These are phyloP conservation scores for Cheilosia soror DNA, from an alignment of 2,888 invertebrate species.

Conservation along the genomic window DNA sequence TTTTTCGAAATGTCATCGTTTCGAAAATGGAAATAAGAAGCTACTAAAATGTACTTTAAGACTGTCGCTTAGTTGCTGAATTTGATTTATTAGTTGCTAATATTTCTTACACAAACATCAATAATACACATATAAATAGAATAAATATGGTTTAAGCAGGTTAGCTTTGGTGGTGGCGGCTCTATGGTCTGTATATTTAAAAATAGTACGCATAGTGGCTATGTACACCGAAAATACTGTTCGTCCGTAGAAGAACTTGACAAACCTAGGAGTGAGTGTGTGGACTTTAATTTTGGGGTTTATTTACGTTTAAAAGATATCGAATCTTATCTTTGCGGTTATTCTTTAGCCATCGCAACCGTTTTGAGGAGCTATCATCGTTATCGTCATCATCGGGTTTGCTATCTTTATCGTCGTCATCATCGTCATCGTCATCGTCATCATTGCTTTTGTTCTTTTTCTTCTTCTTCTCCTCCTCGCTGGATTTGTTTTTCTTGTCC, in stretches of 20 bases:
- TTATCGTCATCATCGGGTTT: conserved; percentile 22
- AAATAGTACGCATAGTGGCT: not conserved
- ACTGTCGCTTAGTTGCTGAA: conserved; percentile 59
- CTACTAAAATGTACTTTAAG: conserved; percentile 25
- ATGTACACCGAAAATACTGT: not conserved
- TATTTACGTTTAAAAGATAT: not conserved
- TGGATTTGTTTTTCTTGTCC: conserved; percentile 1
- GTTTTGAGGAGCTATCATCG: conserved; percentile 18
- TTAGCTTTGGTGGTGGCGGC: conserved; percentile 9
- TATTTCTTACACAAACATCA: conserved; percentile 30
- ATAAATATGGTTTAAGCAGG: conserved; percentile 29
- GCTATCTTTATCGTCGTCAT: conserved; percentile 28
- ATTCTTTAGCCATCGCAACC: not conserved
- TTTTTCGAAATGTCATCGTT: not conserved
- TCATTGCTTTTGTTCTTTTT: conserved; percentile 16
- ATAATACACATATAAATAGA: conserved; percentile 23
- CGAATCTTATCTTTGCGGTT: conserved; percentile 4
- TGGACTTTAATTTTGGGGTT: not conserved
- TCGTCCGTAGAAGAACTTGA: not conserved
- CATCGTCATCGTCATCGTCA: conserved; percentile 34
- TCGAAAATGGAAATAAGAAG: conserved; percentile 1
- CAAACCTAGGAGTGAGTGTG: conserved; percentile 3
- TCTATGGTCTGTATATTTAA: conserved; percentile 3
- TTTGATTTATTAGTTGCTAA: conserved; percentile 48
- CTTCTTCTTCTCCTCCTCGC: conserved; percentile 12